Evolutionary conservation across 2,888 invertebrate species (phyloP).

Genomic region (Drosophila fungiperda): DNA sequence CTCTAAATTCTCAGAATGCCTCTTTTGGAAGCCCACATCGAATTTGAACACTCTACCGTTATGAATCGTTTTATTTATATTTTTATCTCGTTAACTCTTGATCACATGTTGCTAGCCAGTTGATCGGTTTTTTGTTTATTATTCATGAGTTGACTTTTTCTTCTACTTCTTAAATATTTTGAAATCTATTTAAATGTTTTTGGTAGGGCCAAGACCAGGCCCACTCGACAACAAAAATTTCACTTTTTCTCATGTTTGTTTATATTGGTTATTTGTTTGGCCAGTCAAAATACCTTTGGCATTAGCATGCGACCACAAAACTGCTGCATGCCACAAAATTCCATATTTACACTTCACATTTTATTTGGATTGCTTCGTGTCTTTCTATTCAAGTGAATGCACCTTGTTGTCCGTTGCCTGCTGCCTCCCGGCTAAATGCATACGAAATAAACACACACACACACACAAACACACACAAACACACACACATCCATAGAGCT

Average conservation of each 20-base stretch:
- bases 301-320: constrained; percentile 26
- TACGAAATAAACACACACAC: constrained; percentile 37
- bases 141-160: constrained; percentile 54
- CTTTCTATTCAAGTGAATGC: constrained; percentile 47
- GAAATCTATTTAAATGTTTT: constrained; percentile 76
- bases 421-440: constrained; percentile 39
- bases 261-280: constrained; percentile 13
- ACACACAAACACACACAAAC: constrained; percentile 1
- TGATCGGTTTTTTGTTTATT: constrained; percentile 34
- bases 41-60: constrained; percentile 72
- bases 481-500: neutral
- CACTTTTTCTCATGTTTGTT: constrained; percentile 47
- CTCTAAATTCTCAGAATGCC: neutral
- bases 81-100: constrained; percentile 4
- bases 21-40: constrained; percentile 1
- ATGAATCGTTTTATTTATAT: constrained; percentile 34
- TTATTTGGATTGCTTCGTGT: constrained; percentile 18
- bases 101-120: constrained; percentile 31
- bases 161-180: neutral
- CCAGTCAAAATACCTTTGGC: constrained; percentile 38
- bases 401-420: constrained; percentile 14
- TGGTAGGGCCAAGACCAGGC: constrained; percentile 25
- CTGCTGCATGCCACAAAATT: constrained; percentile 27
- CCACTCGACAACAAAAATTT: constrained; percentile 46
- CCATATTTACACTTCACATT: constrained; percentile 25